Base-by-base conservation (phyloP, 2,113 vertebrate genomes). In the Rissa tridactyla region DNA sequence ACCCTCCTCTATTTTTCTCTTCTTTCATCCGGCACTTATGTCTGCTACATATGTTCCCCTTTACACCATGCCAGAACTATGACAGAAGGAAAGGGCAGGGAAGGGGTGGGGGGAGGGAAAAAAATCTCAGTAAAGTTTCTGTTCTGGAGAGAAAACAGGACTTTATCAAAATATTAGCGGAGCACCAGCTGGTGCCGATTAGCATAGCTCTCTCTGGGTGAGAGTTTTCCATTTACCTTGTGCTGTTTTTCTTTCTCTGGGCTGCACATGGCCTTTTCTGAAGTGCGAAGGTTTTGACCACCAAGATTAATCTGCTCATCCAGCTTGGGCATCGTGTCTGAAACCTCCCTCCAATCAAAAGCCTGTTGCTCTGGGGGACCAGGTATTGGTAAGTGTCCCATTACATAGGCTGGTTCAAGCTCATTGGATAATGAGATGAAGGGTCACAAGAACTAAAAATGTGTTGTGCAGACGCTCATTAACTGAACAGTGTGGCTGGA, bases 141-240 rank as follows among this genome's bases (percentile, higher is more conserved):
- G 46, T 87, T 91, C 92, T 87, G 81, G 64, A 96, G 84, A 89
- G 81, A 94, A 86, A 96, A 73, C 51, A 83, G 86, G 25, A 58
- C 81, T 96, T 83, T 87, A 92, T 94, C 91, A 97, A 94, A 96
- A 92, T 64, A 91, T 78, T 95, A 95, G 70, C 77, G 64, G 94
- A 92, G 64, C 8, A 1, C 47, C 91, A 94, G 93, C 95, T 92
- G 95, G 72, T 75, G 69, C 69, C 0, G 4, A 93, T 94, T 86
- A 96, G 47, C 77, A 17, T 40, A 78, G 58, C 46, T 20, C 32
- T 16, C 36, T 66, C 51, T 62, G 64, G 79, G 86, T 84, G 77
- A 92, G 92, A 94, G 55, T 87, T 92, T 92, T 78, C 71, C 86
- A 40, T 76, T 92, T 65, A 68, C 86, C 86, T 88, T 29, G 38